Evolutionary conservation across 2,797 vertebrate species (phyloP).

Genomic region (Coranthus polyacanthus): DNA sequence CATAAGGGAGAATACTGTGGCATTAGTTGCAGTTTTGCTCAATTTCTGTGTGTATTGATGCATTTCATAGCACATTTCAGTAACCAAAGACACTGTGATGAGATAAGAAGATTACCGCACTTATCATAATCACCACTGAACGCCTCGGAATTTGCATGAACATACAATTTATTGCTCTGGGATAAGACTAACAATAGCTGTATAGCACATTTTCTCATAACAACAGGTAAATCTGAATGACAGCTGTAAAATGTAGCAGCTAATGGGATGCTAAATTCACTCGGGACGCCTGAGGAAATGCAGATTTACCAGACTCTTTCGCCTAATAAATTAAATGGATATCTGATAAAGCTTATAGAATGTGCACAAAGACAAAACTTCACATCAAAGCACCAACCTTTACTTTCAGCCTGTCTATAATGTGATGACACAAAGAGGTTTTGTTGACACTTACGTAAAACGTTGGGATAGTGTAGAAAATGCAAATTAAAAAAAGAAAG

Average conservation of each 20-base stretch:
- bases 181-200: constrained; percentile 81
- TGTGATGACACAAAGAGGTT: constrained; percentile 17
- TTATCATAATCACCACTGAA: constrained; percentile 88
- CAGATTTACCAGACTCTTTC: constrained; percentile 61
- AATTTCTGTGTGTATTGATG: constrained; percentile 81
- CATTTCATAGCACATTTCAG: constrained; percentile 86
- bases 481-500: too few species aligned
- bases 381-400: constrained; percentile 43
- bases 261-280: constrained; percentile 75
- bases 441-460: too few species aligned
- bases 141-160: constrained; percentile 83
- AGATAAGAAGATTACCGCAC: constrained; percentile 87
- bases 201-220: constrained; percentile 73
- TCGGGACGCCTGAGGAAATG: constrained; percentile 60
- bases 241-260: constrained; percentile 79
- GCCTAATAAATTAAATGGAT: constrained; percentile 72
- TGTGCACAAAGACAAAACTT: constrained; percentile 74
- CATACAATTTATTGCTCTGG: constrained; percentile 80
- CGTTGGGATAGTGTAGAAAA: too few species aligned
- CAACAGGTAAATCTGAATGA: constrained; percentile 86
- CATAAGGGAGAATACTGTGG: constrained; percentile 61
- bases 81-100: constrained; percentile 84
- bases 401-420: constrained; percentile 33
- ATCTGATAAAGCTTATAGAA: constrained; percentile 61
- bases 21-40: constrained; percentile 81